Conservation (phyloP, 2,797 vertebrate species). For the Dryobates pubescens region DNA sequence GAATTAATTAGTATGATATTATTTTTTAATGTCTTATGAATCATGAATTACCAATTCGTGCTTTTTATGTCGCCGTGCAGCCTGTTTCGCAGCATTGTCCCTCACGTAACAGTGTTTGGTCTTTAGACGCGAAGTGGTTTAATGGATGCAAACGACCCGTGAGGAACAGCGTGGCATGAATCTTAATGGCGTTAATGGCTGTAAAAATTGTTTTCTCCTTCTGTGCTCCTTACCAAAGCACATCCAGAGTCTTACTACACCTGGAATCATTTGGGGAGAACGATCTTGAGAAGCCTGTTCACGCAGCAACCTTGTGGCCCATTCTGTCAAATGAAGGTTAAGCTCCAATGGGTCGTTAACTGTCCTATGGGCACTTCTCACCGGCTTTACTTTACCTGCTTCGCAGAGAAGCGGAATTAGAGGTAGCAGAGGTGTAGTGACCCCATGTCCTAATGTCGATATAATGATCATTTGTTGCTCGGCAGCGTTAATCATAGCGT, state of each 20-base stretch:
- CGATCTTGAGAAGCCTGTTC: background rate
- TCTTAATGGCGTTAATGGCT: background rate
- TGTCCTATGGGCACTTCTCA: fast-evolving
- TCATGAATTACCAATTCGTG: background rate
- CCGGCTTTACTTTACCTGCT: fast-evolving
- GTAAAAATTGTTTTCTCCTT: background rate
- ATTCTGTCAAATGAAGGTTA: background rate
- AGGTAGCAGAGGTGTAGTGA: fast-evolving
- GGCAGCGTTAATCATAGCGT: background rate
- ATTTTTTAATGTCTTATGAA: too few species aligned
- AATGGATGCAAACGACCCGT: background rate
- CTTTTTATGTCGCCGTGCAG: fast-evolving
- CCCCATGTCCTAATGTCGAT: background rate
- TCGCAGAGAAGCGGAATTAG: background rate
- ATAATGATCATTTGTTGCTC: background rate
- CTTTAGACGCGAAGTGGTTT: background rate
- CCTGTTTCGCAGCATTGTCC: fast-evolving
- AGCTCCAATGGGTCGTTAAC: fast-evolving
- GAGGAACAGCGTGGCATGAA: fast-evolving
- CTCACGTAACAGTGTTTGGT: fast-evolving
- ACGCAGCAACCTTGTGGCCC: background rate
- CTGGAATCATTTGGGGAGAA: background rate
- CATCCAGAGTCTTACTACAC: background rate
- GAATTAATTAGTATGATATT: background rate
- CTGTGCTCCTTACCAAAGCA: background rate